Evolutionary conservation across 2,113 vertebrate species (phyloP), one percentile per base, ranked within the genome.

Genomic region (Loxodonta africana): DNA sequence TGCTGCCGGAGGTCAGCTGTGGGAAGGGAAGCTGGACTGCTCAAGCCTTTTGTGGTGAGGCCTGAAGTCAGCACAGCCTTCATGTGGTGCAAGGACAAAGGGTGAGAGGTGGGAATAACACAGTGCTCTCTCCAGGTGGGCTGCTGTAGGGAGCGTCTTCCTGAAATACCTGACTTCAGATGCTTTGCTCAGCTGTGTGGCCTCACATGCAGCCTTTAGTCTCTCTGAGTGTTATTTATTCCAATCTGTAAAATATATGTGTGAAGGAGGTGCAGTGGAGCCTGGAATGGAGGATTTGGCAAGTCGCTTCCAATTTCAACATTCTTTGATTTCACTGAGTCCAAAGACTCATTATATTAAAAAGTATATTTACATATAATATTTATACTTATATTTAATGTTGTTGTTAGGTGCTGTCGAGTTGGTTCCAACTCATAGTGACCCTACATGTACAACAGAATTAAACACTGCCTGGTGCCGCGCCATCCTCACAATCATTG

Each of bases 201-300:
- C 60, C 18, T 73, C 62, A 6, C 4, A 20, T 4, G 28, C 4
- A 25, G 48, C 5, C 30, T 15, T 90, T 57, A 51, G 74, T 8
- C 15, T 95, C 26, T 83, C 73, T 83, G 69, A 84, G 37, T 44
- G 53, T 88, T 44, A 44, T n/a, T 97, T 65, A 37, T 73, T 88
- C n/a, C 94, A 82, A 57, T n/a, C 41, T 95, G 51, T 25, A 33
- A 97, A 71, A n/a, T 53, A 28, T 10, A 18, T 18, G 8, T 67
- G 6, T 51, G 33, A 65, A 87, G 25, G 17, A 23, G 7, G 17
- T 1, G 1, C 12, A 62, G 7, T 30, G 41, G n/a, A 86, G 18
- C 63, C 60, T 60, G 23, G 5, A 73, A 2, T 6, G 65, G 53
- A 84, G 26, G n/a, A 57, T 53, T 73, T 25, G 30, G 63, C 26